Percentiles rank a stretch among this genome's conserved stretches.
Conservation (phyloP, 2,888 invertebrate genomes). For the Tortricodes alternella region DNA sequence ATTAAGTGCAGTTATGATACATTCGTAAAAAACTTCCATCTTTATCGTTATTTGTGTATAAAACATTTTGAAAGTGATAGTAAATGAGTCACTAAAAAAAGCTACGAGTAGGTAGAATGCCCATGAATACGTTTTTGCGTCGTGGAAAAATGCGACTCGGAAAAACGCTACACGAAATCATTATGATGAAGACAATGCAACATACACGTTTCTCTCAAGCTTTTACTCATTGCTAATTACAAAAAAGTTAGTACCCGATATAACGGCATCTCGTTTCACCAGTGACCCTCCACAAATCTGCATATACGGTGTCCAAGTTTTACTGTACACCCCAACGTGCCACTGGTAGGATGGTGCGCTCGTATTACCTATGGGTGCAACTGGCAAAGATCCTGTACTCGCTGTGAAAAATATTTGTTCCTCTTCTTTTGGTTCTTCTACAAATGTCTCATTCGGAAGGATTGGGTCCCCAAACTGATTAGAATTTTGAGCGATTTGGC, state of each 20-base stretch:
- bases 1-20: too few relatives aligned
- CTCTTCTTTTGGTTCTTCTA: not conserved
- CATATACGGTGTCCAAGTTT: not conserved
- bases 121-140: too few relatives aligned
- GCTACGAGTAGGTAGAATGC: too few relatives aligned
- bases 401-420: not conserved
- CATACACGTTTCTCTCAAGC: not conserved
- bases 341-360: not conserved
- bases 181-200: not conserved
- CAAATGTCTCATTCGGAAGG: not conserved
- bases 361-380: not conserved
- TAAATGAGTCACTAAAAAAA: too few relatives aligned
- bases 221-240: not conserved
- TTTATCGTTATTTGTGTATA: too few relatives aligned
- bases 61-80: too few relatives aligned
- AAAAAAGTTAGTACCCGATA: slow-evolving; percentile 25
- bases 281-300: slow-evolving; percentile 58
- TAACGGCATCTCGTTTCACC: slow-evolving; percentile 40
- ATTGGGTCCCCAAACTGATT: not conserved
- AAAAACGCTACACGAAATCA: not conserved
- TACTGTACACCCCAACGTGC: not conserved
- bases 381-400: not conserved
- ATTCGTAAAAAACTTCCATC: too few relatives aligned
- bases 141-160: too few relatives aligned
- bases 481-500: not conserved